phyloP scores from a whole-genome alignment of 1,140 invertebrate species.

The Globodera rostochiensis region DNA sequence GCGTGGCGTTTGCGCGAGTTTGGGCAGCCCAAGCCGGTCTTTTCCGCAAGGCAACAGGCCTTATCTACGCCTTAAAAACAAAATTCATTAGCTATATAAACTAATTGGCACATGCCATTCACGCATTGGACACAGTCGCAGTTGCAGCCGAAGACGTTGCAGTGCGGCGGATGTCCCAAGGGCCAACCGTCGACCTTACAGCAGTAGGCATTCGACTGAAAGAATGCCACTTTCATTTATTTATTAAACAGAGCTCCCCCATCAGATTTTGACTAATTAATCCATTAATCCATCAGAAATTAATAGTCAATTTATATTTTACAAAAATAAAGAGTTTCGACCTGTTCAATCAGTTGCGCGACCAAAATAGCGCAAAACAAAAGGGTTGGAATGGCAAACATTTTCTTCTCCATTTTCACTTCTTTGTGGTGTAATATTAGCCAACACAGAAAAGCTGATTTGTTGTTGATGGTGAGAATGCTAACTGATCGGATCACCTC shows the following conservation, averaged over 20 bases:
- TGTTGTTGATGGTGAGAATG: no score
- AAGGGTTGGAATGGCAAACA: neutral
- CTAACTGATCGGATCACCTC: no score
- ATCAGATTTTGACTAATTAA: no score
- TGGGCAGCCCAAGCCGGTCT: neutral
- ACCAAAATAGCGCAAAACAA: neutral
- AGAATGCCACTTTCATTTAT: neutral
- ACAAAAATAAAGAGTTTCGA: neutral
- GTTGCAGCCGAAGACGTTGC: slow-evolving; percentile 29
- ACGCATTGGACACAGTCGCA: slow-evolving; percentile 11
- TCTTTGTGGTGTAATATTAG: neutral
- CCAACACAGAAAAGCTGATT: no score
- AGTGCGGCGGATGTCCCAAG: neutral
- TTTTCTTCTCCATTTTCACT: neutral
- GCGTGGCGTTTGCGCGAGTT: slow-evolving; percentile 1
- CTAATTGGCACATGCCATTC: neutral
- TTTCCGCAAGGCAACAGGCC: slow-evolving; percentile 5
- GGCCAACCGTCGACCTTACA: slow-evolving; percentile 14
- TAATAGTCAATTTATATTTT: no score
- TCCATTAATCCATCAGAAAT: no score
- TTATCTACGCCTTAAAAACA: neutral
- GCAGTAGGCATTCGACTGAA: slow-evolving; percentile 1
- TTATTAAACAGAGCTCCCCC: no score
- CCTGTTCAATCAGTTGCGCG: neutral
- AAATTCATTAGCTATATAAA: neutral